Percentiles rank a stretch among this genome's conserved stretches.
Evolutionary conservation across 2,797 vertebrate species (phyloP).

Genomic region (Fratercula arctica): DNA sequence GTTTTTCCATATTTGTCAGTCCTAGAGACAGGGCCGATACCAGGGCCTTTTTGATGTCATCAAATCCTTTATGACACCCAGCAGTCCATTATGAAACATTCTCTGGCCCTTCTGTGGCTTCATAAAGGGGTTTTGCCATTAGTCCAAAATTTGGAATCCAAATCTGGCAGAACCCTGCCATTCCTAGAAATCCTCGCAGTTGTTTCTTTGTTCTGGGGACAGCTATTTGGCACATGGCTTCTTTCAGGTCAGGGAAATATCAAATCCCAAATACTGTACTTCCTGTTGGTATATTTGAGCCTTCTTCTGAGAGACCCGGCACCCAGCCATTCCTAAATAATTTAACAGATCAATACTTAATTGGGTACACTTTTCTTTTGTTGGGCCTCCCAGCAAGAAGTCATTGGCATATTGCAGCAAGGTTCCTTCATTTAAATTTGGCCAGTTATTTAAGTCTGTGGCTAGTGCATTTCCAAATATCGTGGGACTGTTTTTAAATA

Average conservation of each 20-base stretch:
- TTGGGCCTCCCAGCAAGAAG: too few relatives aligned
- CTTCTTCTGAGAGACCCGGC: neutral
- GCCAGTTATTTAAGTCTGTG: too few relatives aligned
- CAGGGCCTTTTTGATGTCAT: neutral
- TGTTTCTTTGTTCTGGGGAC: neutral
- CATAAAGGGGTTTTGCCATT: neutral
- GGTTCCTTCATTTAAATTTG: too few relatives aligned
- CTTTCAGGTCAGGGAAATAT: neutral
- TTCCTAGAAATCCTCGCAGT: neutral
- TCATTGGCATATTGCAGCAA: too few relatives aligned
- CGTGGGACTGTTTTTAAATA: neutral
- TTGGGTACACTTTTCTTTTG: neutral
- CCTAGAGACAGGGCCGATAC: neutral
- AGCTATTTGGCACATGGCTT: neutral
- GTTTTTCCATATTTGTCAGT: neutral
- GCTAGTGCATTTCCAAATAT: neutral
- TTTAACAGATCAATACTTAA: neutral
- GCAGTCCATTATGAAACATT: neutral
- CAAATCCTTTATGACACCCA: neutral
- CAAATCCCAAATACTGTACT: neutral
- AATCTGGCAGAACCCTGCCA: neutral
- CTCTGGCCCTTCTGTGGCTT: neutral
- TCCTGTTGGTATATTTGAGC: neutral
- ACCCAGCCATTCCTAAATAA: neutral
- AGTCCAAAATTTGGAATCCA: neutral